Evolutionary conservation across 2,888 invertebrate species (phyloP), one percentile per base, ranked within the genome.

Genomic region (Eristalis pertinax): DNA sequence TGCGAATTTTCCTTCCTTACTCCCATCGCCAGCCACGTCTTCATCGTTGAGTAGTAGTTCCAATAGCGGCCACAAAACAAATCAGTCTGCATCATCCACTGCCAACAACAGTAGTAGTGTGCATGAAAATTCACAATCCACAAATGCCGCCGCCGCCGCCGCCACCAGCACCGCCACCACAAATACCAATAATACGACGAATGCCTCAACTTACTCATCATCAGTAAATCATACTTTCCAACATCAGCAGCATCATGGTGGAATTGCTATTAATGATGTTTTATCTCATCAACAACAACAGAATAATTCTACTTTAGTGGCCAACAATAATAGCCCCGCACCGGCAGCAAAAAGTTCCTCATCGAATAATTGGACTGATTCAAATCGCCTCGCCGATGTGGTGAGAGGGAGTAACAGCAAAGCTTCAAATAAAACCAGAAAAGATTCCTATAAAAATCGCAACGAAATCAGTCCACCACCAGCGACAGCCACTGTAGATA

Each of bases 381-480:
- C 81, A 26, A 95, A 94, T 92, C 95, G 96, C 91, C 94, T 97
- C 90, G 95, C 97, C 13, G 97, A 97, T 92, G 96, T 97, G 62
- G 97, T 97, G 67, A 96, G 96, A 90, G 96, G 96, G 79, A 95
- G 95, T 70, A 88, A 88, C 22, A 89, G 70, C 43, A 89, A 90
- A 79, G 68, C 88, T 10, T 75, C 83, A 41, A 81, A 91, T 81
- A 92, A 92, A 83, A 90, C 91, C n/a, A 91, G 92, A 56, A 92
- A 92, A 87, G 92, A 92, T 78, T 90, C 90, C 11, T 89, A 89
- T 79, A 90, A 91, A 86, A 91, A 88, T 84, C 89, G 88, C 89
- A 90, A 89, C 90, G 89, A 73, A 89, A 90, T 83, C 90, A 89
- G 73, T 89, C 79, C 88, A 89, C 70, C 89, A 80, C 78, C 90